Evolutionary conservation across 2,888 invertebrate genomes (phyloP).

Genomic region (Phengaris arion): DNA sequence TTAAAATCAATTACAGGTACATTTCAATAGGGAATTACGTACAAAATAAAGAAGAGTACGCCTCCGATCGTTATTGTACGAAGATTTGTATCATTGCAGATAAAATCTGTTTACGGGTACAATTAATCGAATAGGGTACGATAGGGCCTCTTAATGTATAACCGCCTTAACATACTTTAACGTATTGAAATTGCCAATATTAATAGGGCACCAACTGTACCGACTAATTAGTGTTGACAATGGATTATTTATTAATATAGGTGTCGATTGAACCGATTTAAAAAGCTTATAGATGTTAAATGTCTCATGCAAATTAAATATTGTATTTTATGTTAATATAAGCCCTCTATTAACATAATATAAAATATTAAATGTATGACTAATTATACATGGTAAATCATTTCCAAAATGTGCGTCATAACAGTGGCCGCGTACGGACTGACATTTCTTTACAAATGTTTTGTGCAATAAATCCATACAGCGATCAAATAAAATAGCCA

Average conservation of each 20-base stretch:
- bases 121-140: conserved; percentile 18
- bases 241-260: conserved; percentile 18
- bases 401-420: background rate
- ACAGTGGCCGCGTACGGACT: too few relatives aligned
- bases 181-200: background rate
- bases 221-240: conserved; percentile 20
- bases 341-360: background rate
- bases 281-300: conserved; percentile 22
- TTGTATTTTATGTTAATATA: conserved; percentile 5
- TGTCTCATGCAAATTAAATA: conserved; percentile 21
- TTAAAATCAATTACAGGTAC: conserved; percentile 53
- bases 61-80: conserved; percentile 35
- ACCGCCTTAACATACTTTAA: background rate
- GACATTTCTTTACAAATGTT: too few relatives aligned
- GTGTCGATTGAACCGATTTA: conserved; percentile 15
- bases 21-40: conserved; percentile 65
- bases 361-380: background rate
- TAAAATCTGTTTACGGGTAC: conserved; percentile 19
- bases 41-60: conserved; percentile 59
- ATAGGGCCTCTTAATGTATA: background rate
- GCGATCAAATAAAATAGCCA: too few relatives aligned
- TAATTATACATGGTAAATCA: background rate
- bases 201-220: background rate
- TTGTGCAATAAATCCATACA: too few relatives aligned
- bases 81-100: conserved; percentile 20